Evolutionary conservation across 2,888 invertebrate genomes (phyloP).

Genomic region (Sarcophaga caerulescens): DNA sequence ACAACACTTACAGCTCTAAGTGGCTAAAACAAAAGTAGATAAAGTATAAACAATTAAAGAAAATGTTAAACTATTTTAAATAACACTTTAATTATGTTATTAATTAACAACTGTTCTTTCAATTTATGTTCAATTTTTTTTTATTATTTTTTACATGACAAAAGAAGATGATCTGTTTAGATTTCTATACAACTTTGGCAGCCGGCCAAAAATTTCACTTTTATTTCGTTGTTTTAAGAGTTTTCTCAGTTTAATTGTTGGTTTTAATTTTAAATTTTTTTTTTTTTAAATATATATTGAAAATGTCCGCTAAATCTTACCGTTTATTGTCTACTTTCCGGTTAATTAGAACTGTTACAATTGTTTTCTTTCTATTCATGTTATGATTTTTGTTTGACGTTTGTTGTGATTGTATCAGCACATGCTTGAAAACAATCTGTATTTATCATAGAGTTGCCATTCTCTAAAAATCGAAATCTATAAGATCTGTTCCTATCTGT

Average conservation of each 20-base stretch:
- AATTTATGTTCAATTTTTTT: not conserved
- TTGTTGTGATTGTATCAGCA: slow-evolving; percentile 1
- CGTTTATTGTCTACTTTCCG: slow-evolving; percentile 42
- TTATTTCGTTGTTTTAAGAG: not conserved
- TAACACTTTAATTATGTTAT: not conserved
- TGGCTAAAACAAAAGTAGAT: not conserved
- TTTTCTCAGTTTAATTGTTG: not conserved
- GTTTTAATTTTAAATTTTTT: not conserved
- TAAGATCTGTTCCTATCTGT: too few relatives aligned
- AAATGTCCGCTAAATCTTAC: slow-evolving; percentile 52
- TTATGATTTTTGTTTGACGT: slow-evolving; percentile 12
- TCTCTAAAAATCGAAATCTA: too few relatives aligned
- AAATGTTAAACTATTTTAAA: not conserved
- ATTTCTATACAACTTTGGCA: slow-evolving; percentile 29
- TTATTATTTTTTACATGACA: not conserved
- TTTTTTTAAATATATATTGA: not conserved
- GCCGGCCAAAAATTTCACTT: slow-evolving; percentile 18
- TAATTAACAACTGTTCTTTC: slow-evolving; percentile 13
- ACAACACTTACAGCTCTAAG: not conserved
- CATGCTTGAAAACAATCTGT: slow-evolving; percentile 30
- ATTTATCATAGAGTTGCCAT: slow-evolving; percentile 17
- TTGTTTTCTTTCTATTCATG: slow-evolving; percentile 1
- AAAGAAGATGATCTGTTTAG: not conserved
- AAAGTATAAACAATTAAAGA: not conserved
- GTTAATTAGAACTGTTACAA: slow-evolving; percentile 43